Base-by-base conservation (phyloP, 1,140 invertebrate species). In the Eufriesea mexicana region DNA sequence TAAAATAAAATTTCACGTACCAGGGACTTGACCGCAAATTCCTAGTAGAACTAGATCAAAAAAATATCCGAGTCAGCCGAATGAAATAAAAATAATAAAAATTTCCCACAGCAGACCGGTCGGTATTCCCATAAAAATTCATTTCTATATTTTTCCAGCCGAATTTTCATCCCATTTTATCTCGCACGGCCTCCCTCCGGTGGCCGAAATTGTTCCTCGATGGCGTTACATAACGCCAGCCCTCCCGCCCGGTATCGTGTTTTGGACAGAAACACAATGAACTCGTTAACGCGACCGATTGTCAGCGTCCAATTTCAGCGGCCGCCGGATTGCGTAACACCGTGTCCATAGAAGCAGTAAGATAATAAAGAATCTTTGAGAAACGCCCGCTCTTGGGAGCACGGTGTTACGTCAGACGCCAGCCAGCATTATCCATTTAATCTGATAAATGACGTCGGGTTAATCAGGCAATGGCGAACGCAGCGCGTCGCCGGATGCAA, bases 371-470 rank as follows among this genome's bases (percentile, higher is more conserved):
- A 81, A 75, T 76, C 73, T 82, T 76, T 57, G 42, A 59, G 62
- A 59, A 76, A 76, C 62, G 73, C 2, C 20, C 0, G 57, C 35
- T 74, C 28, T 28, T 51, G 45, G 45, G 72, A 57, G 42, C 57
- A 12, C 18, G 57, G 28, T 14, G 62, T 82, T 82, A 76, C 72
- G 62, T 82, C 62, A 81, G 42, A 35, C 72, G 23, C 28, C 45
- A 62, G 20, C 61, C 54, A 66, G 54, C 45, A 82, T 82, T 82
- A 82, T 82, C 74, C 75, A 55, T 78, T 83, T 78, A 83, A 83
- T 77, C 74, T 77, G 64, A 83, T 77, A 83, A 83, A 83, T 83
- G 64, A 77, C 66, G 75, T 57, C 47, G 64, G 42, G 66, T 67
- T 83, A 77, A 83, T 83, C 66, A 83, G 66, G 66, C 81, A 61